These are phyloP conservation scores for Ephydatia muelleri DNA, from an alignment of 37 sponge, comb jelly and placozoan genomes.

Conservation along the genomic window DNA sequence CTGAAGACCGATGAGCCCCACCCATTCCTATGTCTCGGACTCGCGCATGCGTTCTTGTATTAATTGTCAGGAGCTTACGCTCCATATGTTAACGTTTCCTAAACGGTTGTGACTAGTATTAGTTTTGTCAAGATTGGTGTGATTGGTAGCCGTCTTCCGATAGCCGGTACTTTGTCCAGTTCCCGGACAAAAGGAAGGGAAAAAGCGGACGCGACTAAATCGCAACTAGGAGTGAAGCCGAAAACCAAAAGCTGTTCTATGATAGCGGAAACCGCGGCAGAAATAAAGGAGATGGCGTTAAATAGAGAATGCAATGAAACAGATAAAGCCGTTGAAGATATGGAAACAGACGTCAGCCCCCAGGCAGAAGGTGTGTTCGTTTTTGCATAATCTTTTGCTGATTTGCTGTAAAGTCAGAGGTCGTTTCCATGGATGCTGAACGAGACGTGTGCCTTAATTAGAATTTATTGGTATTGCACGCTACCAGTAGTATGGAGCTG, in stretches of 20 bases:
- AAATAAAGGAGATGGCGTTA: background rate
- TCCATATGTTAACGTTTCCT: background rate
- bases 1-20: background rate
- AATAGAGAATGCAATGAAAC: background rate
- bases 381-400: background rate
- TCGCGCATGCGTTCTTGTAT: background rate
- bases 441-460: conserved; percentile 35
- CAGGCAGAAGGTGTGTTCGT: conserved; percentile 8
- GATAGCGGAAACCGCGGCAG: background rate
- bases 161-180: background rate
- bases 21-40: background rate
- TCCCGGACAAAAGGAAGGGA: background rate
- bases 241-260: background rate
- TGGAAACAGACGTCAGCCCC: conserved; percentile 58
- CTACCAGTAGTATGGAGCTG: background rate
- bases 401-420: conserved; percentile 11
- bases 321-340: conserved; percentile 17
- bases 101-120: background rate
- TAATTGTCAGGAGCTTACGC: background rate
- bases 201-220: background rate
- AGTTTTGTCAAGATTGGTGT: conserved; percentile 8
- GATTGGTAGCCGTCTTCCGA: background rate
- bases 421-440: background rate
- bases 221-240: background rate
- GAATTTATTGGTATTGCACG: background rate